Evolutionary conservation across 2,888 invertebrate genomes (phyloP).

Genomic region (Drosophila paranaensis): DNA sequence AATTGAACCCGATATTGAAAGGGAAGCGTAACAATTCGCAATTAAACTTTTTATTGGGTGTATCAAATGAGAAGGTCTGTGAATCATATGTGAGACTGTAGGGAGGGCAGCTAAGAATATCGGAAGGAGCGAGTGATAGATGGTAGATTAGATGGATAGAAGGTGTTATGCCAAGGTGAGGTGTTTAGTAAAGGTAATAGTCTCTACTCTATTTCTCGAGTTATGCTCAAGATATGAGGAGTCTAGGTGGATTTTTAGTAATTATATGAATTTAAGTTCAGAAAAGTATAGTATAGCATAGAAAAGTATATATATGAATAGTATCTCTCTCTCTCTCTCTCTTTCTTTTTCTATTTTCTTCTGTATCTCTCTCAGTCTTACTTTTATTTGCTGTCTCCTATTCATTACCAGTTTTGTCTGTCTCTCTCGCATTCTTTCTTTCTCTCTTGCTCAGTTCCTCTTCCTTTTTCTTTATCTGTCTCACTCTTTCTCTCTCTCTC

Average conservation of each 20-base stretch:
- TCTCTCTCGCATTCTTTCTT: neutral
- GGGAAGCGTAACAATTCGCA: constrained; percentile 24
- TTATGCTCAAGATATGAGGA: too few species aligned
- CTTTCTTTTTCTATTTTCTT: too few species aligned
- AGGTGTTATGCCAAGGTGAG: neutral
- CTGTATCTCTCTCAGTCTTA: too few species aligned
- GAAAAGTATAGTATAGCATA: too few species aligned
- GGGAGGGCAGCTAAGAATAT: neutral
- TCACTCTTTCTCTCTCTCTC: neutral
- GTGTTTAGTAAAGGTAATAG: too few species aligned
- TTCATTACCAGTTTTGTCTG: neutral
- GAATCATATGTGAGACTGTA: neutral
- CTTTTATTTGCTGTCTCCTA: too few species aligned
- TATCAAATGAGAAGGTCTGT: constrained; percentile 20
- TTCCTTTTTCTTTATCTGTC: neutral
- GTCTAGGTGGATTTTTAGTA: too few species aligned
- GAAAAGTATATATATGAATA: too few species aligned
- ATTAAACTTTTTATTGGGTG: constrained; percentile 41
- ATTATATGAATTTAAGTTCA: too few species aligned
- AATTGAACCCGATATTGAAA: constrained; percentile 26
- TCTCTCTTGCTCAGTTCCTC: too few species aligned
- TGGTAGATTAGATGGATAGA: neutral
- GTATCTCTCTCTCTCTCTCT: too few species aligned
- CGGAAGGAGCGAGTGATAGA: neutral
- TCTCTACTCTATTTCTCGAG: too few species aligned